Conservation (phyloP, 2,113 vertebrate genomes). For the Chloropsis cyanopogon region DNA sequence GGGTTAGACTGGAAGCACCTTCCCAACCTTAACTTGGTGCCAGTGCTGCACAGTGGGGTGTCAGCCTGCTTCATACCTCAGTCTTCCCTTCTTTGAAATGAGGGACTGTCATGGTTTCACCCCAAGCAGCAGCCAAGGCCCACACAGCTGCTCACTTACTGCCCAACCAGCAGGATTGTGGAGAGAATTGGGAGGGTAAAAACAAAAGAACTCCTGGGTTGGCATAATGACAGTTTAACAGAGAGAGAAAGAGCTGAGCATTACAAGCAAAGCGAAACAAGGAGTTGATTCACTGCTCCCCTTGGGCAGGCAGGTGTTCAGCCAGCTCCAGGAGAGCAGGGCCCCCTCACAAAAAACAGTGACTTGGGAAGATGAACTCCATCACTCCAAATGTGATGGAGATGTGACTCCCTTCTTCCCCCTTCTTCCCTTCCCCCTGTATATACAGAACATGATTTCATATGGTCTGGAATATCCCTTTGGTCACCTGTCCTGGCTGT, state of each 20-base stretch:
- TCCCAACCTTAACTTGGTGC: not conserved
- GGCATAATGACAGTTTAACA: not conserved
- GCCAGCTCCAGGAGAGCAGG: not conserved
- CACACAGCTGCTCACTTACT: not conserved
- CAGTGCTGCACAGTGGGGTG: not conserved
- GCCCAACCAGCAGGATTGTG: not conserved
- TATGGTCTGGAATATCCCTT: not conserved
- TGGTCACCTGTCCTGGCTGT: not conserved
- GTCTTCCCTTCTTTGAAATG: not conserved
- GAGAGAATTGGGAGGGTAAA: not conserved
- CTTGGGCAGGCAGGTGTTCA: not conserved
- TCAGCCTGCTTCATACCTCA: not conserved
- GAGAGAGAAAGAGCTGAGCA: not conserved
- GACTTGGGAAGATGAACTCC: not conserved
- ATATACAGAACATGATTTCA: rapidly evolving
- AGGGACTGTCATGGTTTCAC: not conserved
- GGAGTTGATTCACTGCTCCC: not conserved
- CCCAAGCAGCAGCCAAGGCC: not conserved
- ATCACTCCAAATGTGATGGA: not conserved
- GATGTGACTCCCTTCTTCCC: too few species aligned
- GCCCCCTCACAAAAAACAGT: rapidly evolving
- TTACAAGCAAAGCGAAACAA: not conserved
- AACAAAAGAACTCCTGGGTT: not conserved
- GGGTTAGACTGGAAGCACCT: not conserved
- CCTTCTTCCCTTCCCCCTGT: not conserved